A percentile compares a stretch with the other conserved stretches of the same genome.
Conservation (phyloP, 2,888 invertebrate species). For the Acanthopleura granulata region DNA sequence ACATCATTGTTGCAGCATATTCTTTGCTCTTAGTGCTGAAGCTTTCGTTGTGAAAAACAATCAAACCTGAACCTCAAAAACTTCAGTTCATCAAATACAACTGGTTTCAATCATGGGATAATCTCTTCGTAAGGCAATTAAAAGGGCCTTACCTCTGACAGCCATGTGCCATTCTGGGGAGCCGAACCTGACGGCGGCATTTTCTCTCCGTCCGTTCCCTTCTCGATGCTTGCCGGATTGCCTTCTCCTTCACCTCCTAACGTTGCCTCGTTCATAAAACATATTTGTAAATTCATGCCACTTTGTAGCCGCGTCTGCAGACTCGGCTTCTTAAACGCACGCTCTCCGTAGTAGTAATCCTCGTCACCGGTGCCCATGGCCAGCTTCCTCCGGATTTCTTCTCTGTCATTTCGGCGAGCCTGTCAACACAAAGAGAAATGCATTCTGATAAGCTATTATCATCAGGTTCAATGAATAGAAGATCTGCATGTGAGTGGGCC, state of each 20-base stretch:
- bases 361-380: conserved; percentile 72
- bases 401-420: conserved; percentile 90
- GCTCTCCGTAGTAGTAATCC: conserved; percentile 70
- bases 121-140: no score
- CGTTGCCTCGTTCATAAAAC: conserved; percentile 88
- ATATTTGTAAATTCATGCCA: conserved; percentile 92
- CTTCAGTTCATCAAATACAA: no score
- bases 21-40: no score
- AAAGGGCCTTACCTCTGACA: not conserved
- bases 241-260: not conserved
- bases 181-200: not conserved
- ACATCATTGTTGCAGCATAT: no score
- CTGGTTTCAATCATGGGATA: no score
- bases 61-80: no score
- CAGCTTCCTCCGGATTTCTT: conserved; percentile 88
- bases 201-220: not conserved
- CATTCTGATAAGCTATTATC: no score
- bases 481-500: no score
- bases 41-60: no score
- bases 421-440: conserved; percentile 50
- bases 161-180: not conserved
- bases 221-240: not conserved
- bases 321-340: conserved; percentile 86
- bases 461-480: no score
- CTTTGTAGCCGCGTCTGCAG: conserved; percentile 82